Percentiles rank a stretch among this genome's conserved stretches.
Conservation (phyloP, 30 jellyfish, hydroid and myxozoan genomes). For the Aurelia sp. region DNA sequence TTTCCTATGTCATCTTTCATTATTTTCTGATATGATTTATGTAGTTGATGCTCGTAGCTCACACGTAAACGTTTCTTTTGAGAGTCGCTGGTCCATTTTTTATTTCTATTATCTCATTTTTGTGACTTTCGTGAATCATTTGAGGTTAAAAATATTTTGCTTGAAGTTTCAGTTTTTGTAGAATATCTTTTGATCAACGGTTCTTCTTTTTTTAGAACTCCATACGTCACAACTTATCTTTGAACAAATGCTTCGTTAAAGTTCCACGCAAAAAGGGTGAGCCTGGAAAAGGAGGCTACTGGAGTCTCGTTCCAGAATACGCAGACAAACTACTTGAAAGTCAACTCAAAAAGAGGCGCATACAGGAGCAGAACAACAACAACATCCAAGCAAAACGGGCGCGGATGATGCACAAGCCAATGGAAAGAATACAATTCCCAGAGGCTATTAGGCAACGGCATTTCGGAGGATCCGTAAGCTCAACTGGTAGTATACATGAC, state of each 20-base stretch:
- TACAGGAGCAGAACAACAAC: slow-evolving; percentile 81
- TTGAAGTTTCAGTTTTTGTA: too few species aligned
- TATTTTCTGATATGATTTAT: too few species aligned
- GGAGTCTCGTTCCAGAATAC: slow-evolving; percentile 97
- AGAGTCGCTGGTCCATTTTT: too few species aligned
- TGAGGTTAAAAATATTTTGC: too few species aligned
- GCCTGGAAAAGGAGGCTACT: slow-evolving; percentile 99
- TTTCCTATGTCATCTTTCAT: too few species aligned
- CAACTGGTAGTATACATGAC: slow-evolving; percentile 50
- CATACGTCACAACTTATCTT: slow-evolving; percentile 96
- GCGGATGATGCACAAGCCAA: slow-evolving; percentile 71
- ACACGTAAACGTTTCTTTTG: too few species aligned
- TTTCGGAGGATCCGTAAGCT: slow-evolving; percentile 61
- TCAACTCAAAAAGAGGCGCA: slow-evolving; percentile 81
- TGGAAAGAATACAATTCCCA: slow-evolving; percentile 19
- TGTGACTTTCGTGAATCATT: too few species aligned
- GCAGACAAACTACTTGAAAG: slow-evolving; percentile 94
- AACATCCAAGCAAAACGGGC: slow-evolving; percentile 71
- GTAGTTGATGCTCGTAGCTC: too few species aligned
- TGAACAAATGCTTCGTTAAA: slow-evolving; percentile 96
- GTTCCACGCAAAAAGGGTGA: slow-evolving; percentile 99
- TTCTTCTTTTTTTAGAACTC: slow-evolving; percentile 75
- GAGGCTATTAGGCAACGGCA: slow-evolving; percentile 42
- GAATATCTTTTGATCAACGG: too few species aligned
- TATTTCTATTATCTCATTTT: too few species aligned